These are phyloP conservation scores for Rhyacichthys aspro DNA, from an alignment of 2,797 vertebrate genomes.

Conservation along the genomic window DNA sequence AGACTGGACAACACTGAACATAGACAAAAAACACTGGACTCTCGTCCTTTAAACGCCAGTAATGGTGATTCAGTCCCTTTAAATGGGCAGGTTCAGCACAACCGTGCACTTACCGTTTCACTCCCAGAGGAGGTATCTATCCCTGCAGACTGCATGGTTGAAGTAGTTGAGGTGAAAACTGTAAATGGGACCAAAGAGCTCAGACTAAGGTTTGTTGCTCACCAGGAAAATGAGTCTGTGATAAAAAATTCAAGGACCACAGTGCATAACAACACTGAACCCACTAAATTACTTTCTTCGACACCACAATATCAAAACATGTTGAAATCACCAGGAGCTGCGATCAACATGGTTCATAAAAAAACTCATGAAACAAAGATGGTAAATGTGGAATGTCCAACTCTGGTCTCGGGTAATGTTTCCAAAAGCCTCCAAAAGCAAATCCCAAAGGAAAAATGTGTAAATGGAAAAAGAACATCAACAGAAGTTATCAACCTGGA, in stretches of 20 bases:
- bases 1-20: conserved; percentile 49
- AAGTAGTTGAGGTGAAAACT: conserved; percentile 91
- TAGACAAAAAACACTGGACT: conserved; percentile 52
- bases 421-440: conserved; percentile 34
- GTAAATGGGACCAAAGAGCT: conserved; percentile 90
- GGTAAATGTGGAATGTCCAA: conserved; percentile 28
- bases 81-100: conserved; percentile 84
- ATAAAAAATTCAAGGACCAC: conserved; percentile 59
- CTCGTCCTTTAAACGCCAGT: conserved; percentile 27
- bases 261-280: conserved; percentile 27
- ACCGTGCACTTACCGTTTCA: conserved; percentile 89
- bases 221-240: conserved; percentile 66
- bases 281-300: conserved; percentile 61
- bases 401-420: conserved; percentile 20
- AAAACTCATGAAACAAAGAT: conserved; percentile 48
- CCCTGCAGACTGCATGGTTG: conserved; percentile 91
- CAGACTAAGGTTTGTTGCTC: conserved; percentile 85
- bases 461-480: conserved; percentile 46
- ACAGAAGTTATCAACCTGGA: conserved; percentile 64
- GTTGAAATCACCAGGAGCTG: conserved; percentile 33
- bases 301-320: conserved; percentile 52
- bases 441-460: conserved; percentile 39
- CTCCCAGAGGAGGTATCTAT: conserved; percentile 90
- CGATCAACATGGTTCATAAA: conserved; percentile 45
- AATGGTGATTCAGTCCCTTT: conserved; percentile 85